A percentile compares a stretch with the other conserved stretches of the same genome.
Conservation (phyloP, 1,140 invertebrate species). For the Alviniconcha marisindica region DNA sequence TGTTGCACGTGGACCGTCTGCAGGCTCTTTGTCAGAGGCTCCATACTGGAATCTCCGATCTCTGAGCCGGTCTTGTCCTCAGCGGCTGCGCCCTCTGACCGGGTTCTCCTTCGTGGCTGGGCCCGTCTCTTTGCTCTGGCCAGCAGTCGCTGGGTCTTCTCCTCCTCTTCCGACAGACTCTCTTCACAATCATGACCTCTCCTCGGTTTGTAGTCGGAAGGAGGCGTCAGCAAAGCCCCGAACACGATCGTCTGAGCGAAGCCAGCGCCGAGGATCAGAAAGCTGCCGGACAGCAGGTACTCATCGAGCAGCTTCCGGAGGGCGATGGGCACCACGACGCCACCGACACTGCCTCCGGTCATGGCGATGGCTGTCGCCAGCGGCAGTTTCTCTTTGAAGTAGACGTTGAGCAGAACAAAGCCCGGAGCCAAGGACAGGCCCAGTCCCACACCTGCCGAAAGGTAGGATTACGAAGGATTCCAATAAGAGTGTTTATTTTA, state of each 20-base stretch:
- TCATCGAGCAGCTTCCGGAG: slow-evolving; percentile 5
- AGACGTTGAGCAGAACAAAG: background rate
- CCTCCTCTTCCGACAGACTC: background rate
- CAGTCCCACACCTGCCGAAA: background rate
- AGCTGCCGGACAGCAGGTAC: background rate
- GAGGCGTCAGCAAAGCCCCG: background rate
- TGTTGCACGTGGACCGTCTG: background rate
- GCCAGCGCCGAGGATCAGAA: background rate
- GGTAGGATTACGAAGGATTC: too few relatives aligned
- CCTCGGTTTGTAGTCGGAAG: background rate
- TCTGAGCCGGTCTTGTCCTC: background rate
- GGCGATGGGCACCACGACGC: slow-evolving; percentile 13
- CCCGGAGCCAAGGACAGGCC: background rate
- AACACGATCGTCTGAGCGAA: background rate
- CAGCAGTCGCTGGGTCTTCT: background rate
- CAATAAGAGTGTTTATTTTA: too few relatives aligned
- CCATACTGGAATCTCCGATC: background rate
- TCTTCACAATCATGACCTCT: background rate
- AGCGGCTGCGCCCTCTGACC: background rate
- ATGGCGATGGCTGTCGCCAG: background rate
- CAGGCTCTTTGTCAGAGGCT: background rate
- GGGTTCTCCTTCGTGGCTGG: background rate
- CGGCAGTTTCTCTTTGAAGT: background rate
- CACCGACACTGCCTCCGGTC: slow-evolving; percentile 4
- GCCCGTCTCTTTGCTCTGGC: background rate